Evolutionary conservation across 2,888 invertebrate genomes (phyloP).

Genomic region (Scaptomyza tumidula): DNA sequence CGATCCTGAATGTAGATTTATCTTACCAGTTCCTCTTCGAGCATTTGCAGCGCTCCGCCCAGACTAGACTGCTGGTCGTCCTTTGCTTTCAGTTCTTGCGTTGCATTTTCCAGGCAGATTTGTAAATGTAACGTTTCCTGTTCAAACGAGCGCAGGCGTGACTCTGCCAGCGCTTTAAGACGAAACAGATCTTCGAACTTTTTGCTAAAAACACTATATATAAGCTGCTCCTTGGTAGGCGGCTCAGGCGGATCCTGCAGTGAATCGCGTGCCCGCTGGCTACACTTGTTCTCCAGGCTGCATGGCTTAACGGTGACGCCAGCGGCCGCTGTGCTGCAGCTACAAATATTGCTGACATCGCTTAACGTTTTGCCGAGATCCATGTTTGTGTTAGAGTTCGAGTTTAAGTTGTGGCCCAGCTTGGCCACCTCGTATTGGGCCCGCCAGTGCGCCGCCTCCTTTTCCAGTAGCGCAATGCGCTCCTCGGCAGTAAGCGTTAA

Average conservation of each 20-base stretch:
- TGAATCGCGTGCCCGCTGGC: conserved; percentile 65
- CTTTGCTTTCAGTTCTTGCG: conserved; percentile 85
- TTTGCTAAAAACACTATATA: conserved; percentile 83
- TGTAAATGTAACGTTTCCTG: conserved; percentile 85
- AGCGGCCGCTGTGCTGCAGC: conserved; percentile 82
- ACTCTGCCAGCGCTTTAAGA: conserved; percentile 82
- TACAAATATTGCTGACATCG: conserved; percentile 60
- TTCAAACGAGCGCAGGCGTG: conserved; percentile 80
- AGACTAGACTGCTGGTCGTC: conserved; percentile 86
- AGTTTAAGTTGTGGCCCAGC: conserved; percentile 81
- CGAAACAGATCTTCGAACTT: conserved; percentile 83
- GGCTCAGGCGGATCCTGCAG: conserved; percentile 67
- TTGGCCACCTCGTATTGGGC: conserved; percentile 89
- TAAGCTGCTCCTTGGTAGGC: conserved; percentile 81
- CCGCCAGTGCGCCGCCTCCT: conserved; percentile 90
- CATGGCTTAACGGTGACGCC: conserved; percentile 76
- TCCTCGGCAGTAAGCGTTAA: conserved; percentile 74
- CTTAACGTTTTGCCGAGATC: conserved; percentile 54
- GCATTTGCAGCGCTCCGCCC: conserved; percentile 84
- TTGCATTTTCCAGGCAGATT: conserved; percentile 85
- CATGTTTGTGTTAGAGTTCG: conserved; percentile 59
- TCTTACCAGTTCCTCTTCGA: conserved; percentile 88
- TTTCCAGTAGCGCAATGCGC: conserved; percentile 86
- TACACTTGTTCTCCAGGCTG: conserved; percentile 59
- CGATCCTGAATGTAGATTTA: too few species aligned